Conservation (phyloP, 2,797 vertebrate species). For the Falco rusticolus region DNA sequence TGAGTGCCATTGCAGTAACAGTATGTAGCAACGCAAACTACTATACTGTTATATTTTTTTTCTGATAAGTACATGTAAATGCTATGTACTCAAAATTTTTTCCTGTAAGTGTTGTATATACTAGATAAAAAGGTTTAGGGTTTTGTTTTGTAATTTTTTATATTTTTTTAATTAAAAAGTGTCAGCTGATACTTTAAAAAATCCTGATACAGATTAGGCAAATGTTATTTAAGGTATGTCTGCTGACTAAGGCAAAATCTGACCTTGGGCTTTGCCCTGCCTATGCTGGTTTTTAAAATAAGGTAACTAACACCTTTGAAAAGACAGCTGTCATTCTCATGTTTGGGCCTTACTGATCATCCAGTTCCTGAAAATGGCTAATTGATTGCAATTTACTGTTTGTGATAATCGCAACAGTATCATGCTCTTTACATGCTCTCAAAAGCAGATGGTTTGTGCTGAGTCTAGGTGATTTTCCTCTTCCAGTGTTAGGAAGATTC, state of each 20-base stretch:
- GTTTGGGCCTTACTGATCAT: background rate
- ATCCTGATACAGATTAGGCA: background rate
- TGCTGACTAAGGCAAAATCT: background rate
- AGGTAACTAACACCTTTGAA: background rate
- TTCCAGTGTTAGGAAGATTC: background rate
- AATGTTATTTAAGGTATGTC: background rate
- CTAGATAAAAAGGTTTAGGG: background rate
- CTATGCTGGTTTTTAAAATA: background rate
- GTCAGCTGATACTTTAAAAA: background rate
- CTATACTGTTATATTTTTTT: background rate
- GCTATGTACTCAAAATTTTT: background rate
- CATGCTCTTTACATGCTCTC: background rate
- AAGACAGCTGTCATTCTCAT: background rate
- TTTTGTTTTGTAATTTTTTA: background rate
- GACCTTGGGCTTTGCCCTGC: background rate
- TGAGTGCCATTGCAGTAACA: background rate
- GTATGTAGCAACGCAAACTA: background rate
- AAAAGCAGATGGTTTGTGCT: background rate
- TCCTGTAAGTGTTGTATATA: background rate
- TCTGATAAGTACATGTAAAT: background rate
- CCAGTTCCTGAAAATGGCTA: background rate
- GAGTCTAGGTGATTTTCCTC: background rate
- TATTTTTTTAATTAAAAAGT: background rate
- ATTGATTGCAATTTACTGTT: background rate
- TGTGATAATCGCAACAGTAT: background rate